phyloP scores from a whole-genome alignment of 2,888 invertebrate genomes.

The Netelia inedita region DNA sequence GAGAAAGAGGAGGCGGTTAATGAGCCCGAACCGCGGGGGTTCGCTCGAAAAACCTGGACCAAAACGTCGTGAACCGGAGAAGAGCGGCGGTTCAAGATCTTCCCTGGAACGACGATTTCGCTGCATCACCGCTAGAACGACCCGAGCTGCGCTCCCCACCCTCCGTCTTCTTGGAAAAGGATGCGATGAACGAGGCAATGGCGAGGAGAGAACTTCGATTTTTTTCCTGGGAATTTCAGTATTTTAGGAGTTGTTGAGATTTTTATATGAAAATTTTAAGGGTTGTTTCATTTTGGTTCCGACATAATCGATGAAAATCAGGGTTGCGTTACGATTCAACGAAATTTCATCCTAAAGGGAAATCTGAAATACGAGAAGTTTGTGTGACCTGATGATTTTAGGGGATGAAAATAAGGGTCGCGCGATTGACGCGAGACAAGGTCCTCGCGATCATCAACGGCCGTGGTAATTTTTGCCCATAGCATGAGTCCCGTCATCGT shows the following conservation, averaged over 20 bases:
- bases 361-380: too few species aligned
- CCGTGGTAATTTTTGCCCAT: not conserved
- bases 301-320: too few species aligned
- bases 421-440: too few species aligned
- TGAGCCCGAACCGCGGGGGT: constrained; percentile 84
- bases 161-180: constrained; percentile 60
- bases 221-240: constrained; percentile 25
- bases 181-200: constrained; percentile 1
- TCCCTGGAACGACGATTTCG: constrained; percentile 46
- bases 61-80: constrained; percentile 50
- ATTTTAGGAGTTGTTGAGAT: not conserved
- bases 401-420: too few species aligned
- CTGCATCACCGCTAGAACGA: constrained; percentile 44
- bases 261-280: too few species aligned
- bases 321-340: too few species aligned
- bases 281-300: too few species aligned
- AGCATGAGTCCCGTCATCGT: constrained; percentile 22
- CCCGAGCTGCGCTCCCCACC: constrained; percentile 27
- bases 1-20: constrained; percentile 77
- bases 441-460: constrained; percentile 3
- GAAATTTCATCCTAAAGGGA: too few species aligned
- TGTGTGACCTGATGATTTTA: too few species aligned
- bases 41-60: constrained; percentile 71
- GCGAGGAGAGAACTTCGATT: constrained; percentile 29
- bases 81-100: too few species aligned